Evolutionary conservation across 2,113 vertebrate species (phyloP).

Genomic region (Petaurus breviceps): DNA sequence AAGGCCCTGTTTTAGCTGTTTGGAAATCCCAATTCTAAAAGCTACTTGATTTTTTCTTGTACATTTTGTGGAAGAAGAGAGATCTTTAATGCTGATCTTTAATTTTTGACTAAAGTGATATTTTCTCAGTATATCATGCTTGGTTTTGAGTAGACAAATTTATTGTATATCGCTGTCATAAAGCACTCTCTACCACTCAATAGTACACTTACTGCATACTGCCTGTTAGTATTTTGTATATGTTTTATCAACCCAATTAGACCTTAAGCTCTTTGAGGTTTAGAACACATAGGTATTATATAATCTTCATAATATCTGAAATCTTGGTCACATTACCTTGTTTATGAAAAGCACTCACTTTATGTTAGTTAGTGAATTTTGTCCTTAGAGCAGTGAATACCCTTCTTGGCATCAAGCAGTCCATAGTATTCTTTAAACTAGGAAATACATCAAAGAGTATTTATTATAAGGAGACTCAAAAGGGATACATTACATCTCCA

Average conservation of each 20-base stretch:
- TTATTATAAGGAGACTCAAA: neutral
- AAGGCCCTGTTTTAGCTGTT: slow-evolving; percentile 52
- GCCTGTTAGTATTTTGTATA: slow-evolving; percentile 13
- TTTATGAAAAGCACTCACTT: neutral
- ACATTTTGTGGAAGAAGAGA: slow-evolving; percentile 48
- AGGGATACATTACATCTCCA: neutral
- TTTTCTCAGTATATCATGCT: slow-evolving; percentile 36
- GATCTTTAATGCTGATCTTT: slow-evolving; percentile 48
- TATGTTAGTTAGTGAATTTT: slow-evolving; percentile 6
- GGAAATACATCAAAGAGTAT: neutral
- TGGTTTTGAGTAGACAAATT: slow-evolving; percentile 61
- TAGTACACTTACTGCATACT: slow-evolving; percentile 17
- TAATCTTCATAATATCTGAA: neutral
- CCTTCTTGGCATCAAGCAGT: neutral
- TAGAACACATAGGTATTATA: neutral
- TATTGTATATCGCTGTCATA: slow-evolving; percentile 43
- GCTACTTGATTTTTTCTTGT: slow-evolving; percentile 71
- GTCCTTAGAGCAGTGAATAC: slow-evolving; percentile 12
- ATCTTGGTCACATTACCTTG: neutral
- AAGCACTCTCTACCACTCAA: neutral
- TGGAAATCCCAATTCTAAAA: slow-evolving; percentile 65
- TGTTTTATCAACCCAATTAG: neutral
- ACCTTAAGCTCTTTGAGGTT: slow-evolving; percentile 34
- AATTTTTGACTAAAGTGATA: slow-evolving; percentile 58
- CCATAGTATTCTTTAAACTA: neutral